Evolutionary conservation across 2,113 vertebrate genomes (phyloP), one percentile per base, ranked within the genome.

Genomic region (Vombatus ursinus): DNA sequence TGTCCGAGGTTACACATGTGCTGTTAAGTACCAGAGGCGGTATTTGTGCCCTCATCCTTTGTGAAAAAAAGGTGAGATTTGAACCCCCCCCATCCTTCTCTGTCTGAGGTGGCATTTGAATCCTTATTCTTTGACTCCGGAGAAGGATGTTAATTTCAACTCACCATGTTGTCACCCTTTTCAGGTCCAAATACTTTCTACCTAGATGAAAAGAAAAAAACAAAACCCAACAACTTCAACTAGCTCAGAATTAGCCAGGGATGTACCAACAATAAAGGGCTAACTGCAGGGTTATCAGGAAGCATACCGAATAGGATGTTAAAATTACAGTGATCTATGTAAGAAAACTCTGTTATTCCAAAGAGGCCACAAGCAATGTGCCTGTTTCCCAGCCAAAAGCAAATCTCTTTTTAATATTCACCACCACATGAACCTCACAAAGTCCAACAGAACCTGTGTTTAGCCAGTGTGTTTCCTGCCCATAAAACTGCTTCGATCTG

Each of bases 311-410:
- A 12, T 44, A 77, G 37, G 14, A 44, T 77, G 37, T 16, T 68
- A 68, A 77, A n/a, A 77, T 44, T 84, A 84, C 16, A 44, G 23
- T 2, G 2, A 22, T 37, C 12, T 23, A 84, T 84, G 22, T 22
- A 44, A 44, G 37, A 84, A 44, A 84, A 84, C 6, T n/a, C n/a
- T n/a, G 14, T n/a, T 84, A 22, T 84, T 84, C n/a, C 68, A 77
- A 77, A 52, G 61, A 96, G 93, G 44, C 93, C 90, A 48, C 37
- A 94, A 94, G 61, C 9, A 93, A 91, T 54, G 53, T 26, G 24
- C 90, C 51, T 96, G 54, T 95, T 97, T 97, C 95, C 94, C 90
- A 96, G 49, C 50, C 94, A 96, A 90, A 92, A 68, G 31, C 50
- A 96, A 92, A 50, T 92, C 93, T 92, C 96, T 94, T 92, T 50